These are phyloP conservation scores for Teinopalpus imperialis DNA, from an alignment of 2,888 invertebrate species.

Conservation along the genomic window DNA sequence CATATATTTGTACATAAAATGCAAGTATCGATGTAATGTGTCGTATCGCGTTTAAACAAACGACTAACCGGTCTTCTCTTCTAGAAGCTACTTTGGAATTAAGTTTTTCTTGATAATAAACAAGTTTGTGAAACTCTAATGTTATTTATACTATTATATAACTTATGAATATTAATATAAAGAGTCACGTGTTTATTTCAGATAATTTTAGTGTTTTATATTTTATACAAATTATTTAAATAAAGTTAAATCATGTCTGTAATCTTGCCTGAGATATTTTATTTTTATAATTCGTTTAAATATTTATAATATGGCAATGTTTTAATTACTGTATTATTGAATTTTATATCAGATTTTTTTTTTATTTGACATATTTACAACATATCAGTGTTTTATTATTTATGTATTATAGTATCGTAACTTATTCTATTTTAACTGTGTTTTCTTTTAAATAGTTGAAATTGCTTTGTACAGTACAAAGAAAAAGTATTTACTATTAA, in stretches of 20 bases:
- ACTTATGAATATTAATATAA: conserved; percentile 2
- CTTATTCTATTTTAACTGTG: conserved; percentile 69
- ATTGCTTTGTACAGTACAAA: conserved; percentile 59
- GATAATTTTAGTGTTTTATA: conserved; percentile 39
- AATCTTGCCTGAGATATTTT: conserved; percentile 72
- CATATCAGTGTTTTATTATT: conserved; percentile 63
- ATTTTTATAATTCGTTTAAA: conserved; percentile 43
- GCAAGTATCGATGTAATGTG: conserved; percentile 5
- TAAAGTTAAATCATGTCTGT: conserved; percentile 51
- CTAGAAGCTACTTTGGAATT: too few species aligned
- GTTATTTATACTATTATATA: too few species aligned
- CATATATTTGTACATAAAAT: conserved; percentile 18
- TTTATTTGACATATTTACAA: conserved; percentile 37
- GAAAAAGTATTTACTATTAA: conserved; percentile 25
- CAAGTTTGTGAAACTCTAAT: too few species aligned
- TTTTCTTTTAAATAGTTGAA: conserved; percentile 63
- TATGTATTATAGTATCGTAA: too few species aligned
- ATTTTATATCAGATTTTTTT: conserved; percentile 19
- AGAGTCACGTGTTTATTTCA: conserved; percentile 10
- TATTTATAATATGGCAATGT: conserved; percentile 20
- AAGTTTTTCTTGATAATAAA: too few species aligned
- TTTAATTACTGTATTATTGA: conserved; percentile 22
- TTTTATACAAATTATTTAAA: conserved; percentile 43
- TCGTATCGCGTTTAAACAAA: neutral
- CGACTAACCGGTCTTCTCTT: neutral